Conservation (phyloP, 2,797 vertebrate species). For the Galaxias olidus region DNA sequence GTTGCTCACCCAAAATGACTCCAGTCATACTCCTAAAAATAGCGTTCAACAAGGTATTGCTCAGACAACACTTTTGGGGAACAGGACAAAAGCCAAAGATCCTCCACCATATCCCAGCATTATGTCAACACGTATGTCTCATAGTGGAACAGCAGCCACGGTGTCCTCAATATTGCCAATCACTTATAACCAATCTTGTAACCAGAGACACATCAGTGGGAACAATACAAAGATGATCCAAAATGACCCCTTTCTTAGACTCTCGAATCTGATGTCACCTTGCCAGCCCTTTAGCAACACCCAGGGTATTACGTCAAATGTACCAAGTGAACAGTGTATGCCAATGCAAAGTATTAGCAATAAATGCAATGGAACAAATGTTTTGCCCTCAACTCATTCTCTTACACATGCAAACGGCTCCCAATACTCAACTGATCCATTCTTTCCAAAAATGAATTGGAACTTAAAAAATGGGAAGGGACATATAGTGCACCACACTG, state of each 20-base stretch:
- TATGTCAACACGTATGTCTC: not conserved
- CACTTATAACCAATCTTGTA: conserved; percentile 7
- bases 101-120: conserved; percentile 3
- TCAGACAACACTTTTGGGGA: no score
- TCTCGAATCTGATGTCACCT: not conserved
- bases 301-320: not conserved
- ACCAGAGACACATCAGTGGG: not conserved
- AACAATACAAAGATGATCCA: conserved; percentile 1
- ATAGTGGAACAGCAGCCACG: not conserved
- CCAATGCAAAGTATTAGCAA: not conserved
- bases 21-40: no score
- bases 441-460: not conserved
- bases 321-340: conserved; percentile 3
- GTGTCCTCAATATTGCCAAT: not conserved
- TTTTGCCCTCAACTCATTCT: not conserved
- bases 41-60: no score
- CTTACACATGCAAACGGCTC: not conserved
- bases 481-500: not conserved
- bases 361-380: not conserved
- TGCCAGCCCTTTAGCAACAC: not conserved
- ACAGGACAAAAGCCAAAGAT: no score
- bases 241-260: not conserved
- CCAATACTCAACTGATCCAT: not conserved
- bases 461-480: not conserved
- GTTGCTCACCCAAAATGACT: no score